A percentile compares a stretch with the other conserved stretches of the same genome.
These are phyloP conservation scores for Morpho deidamia DNA, from an alignment of 2,888 invertebrate species.

Conservation along the genomic window DNA sequence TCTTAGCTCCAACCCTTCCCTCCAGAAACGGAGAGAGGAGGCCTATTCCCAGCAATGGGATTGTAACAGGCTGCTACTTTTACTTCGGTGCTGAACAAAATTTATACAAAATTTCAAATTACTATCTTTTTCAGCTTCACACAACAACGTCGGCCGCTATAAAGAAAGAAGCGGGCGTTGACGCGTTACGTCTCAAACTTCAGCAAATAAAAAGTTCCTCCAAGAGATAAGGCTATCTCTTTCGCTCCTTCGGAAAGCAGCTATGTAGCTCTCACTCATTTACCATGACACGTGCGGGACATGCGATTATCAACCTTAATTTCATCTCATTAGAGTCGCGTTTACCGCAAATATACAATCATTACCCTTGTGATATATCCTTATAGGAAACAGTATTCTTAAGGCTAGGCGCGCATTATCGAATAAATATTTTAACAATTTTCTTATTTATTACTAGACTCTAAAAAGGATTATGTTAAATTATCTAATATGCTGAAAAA, in stretches of 20 bases:
- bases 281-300: slow-evolving; percentile 14
- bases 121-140: slow-evolving; percentile 49
- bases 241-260: slow-evolving; percentile 1
- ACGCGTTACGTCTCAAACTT: slow-evolving; percentile 67
- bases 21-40: too few species aligned
- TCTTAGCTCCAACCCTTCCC: too few species aligned
- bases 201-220: slow-evolving; percentile 75
- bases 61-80: too few species aligned
- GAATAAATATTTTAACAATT: neutral
- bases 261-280: slow-evolving; percentile 16
- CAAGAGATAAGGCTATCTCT: slow-evolving; percentile 57
- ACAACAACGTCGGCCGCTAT: slow-evolving; percentile 55
- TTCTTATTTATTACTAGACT: neutral
- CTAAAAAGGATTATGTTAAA: neutral
- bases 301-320: slow-evolving; percentile 8
- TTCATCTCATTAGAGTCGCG: slow-evolving; percentile 3
- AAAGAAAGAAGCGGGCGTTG: slow-evolving; percentile 67
- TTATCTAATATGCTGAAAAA: too few species aligned
- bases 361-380: slow-evolving; percentile 19
- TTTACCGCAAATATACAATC: slow-evolving; percentile 4
- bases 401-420: slow-evolving; percentile 1
- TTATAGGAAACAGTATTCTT: slow-evolving; percentile 1
- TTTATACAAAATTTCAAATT: neutral
- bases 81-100: too few species aligned
- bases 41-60: too few species aligned